These are phyloP conservation scores for Ypsolopha scabrella DNA, from an alignment of 2,888 invertebrate genomes.

Conservation along the genomic window DNA sequence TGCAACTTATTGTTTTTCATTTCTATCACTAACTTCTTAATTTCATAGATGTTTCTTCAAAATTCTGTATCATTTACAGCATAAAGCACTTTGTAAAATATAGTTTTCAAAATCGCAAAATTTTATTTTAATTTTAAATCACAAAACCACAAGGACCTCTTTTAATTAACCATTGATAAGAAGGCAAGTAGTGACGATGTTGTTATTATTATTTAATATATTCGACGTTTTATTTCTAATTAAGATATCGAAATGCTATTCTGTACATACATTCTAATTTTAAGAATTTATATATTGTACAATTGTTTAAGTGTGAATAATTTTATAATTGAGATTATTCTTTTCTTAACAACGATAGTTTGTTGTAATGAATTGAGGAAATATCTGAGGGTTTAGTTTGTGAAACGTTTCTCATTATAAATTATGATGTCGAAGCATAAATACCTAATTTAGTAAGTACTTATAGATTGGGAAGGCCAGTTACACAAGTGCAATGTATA, in stretches of 20 bases:
- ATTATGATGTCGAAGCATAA: too few species aligned
- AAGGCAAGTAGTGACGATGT: constrained; percentile 69
- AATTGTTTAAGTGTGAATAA: constrained; percentile 70
- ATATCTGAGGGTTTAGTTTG: too few species aligned
- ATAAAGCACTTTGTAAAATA: constrained; percentile 34
- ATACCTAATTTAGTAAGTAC: background rate
- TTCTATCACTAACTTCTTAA: background rate
- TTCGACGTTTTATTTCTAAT: constrained; percentile 69
- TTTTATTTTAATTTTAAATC: constrained; percentile 44
- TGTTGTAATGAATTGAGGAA: constrained; percentile 20
- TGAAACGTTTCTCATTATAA: too few species aligned
- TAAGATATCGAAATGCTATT: constrained; percentile 64
- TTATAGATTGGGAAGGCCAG: constrained; percentile 58
- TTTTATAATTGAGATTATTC: constrained; percentile 50
- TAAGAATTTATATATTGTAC: constrained; percentile 63
- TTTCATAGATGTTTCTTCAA: background rate
- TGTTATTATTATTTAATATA: constrained; percentile 68
- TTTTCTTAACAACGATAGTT: constrained; percentile 48
- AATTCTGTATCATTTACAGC: constrained; percentile 10
- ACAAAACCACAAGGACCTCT: constrained; percentile 72
- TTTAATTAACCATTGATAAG: constrained; percentile 71
- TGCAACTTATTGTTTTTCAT: background rate
- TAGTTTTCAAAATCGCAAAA: constrained; percentile 14
- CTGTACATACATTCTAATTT: constrained; percentile 65
- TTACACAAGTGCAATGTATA: constrained; percentile 71